These are phyloP conservation scores for Sympetrum striolatum DNA, from an alignment of 2,888 invertebrate species.

Conservation along the genomic window DNA sequence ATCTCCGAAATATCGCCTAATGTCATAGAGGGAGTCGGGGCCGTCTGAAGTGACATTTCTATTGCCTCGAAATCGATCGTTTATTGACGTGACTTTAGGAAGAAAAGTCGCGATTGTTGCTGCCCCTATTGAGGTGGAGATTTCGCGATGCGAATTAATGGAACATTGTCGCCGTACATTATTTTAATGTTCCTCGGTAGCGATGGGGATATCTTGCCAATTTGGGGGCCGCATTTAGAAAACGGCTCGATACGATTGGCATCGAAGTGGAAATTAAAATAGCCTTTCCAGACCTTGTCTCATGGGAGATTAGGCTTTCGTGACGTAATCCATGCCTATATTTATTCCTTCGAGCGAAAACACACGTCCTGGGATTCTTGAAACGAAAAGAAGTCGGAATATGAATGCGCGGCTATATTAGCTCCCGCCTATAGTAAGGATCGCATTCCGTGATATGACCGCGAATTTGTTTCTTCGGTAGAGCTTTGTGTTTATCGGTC, in stretches of 20 bases:
- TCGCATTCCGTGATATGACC: not conserved
- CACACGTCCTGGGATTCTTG: not conserved
- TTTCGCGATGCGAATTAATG: not conserved
- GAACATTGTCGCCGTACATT: not conserved
- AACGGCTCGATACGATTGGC: conserved; percentile 38
- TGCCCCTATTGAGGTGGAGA: not conserved
- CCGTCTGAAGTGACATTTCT: not conserved
- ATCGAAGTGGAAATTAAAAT: conserved; percentile 37
- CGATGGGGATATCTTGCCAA: conserved; percentile 31
- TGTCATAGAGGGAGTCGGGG: not conserved
- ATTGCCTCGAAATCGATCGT: not conserved
- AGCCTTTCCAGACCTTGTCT: conserved; percentile 15
- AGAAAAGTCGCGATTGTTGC: not conserved
- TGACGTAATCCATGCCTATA: conserved; percentile 9
- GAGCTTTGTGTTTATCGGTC: too few relatives aligned
- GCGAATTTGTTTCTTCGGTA: too few relatives aligned
- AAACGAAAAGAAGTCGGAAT: not conserved
- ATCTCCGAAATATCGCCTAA: not conserved
- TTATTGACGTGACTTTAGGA: not conserved
- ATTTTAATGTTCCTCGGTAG: not conserved
- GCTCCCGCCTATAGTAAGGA: not conserved
- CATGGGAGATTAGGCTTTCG: conserved; percentile 31
- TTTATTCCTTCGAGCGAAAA: not conserved
- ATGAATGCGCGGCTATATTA: not conserved
- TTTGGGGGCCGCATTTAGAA: conserved; percentile 22